Evolutionary conservation across 2,888 invertebrate species (phyloP).

Genomic region (Apocheima hispidaria): DNA sequence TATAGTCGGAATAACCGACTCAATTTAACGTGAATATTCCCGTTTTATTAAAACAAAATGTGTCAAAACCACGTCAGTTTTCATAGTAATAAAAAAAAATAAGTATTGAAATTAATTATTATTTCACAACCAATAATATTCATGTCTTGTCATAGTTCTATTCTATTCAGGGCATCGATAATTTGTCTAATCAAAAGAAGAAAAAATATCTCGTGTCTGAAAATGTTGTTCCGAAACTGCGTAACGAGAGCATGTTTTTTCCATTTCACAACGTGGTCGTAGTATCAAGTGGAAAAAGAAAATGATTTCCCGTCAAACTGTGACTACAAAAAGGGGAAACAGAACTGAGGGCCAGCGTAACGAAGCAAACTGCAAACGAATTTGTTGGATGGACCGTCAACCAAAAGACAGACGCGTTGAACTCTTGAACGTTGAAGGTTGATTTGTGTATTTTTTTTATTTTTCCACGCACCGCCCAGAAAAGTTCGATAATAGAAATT

Average conservation of each 20-base stretch:
- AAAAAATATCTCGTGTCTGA: not conserved
- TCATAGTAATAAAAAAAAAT: too few relatives aligned
- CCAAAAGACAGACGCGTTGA: conserved; percentile 13
- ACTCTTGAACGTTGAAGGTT: not conserved
- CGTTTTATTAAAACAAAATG: too few relatives aligned
- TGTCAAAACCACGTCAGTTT: too few relatives aligned
- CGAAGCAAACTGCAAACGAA: conserved; percentile 72
- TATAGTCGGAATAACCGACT: too few relatives aligned
- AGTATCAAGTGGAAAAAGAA: conserved; percentile 27
- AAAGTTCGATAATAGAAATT: not conserved
- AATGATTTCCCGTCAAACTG: conserved; percentile 40
- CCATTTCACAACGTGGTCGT: conserved; percentile 5
- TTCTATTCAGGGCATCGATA: too few relatives aligned
- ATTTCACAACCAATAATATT: too few relatives aligned
- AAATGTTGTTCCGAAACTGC: conserved; percentile 9
- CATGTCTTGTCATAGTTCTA: too few relatives aligned
- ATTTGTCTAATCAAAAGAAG: too few relatives aligned
- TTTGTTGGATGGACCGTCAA: conserved; percentile 59
- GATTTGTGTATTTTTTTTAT: not conserved
- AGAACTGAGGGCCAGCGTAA: conserved; percentile 62
- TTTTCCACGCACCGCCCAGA: not conserved
- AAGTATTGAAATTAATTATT: too few relatives aligned
- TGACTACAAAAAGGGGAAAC: conserved; percentile 51
- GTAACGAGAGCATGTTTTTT: conserved; percentile 11
- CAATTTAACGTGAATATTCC: too few relatives aligned